phyloP scores from a whole-genome alignment of 2,113 vertebrate species.

The Platycercus adscitus region DNA sequence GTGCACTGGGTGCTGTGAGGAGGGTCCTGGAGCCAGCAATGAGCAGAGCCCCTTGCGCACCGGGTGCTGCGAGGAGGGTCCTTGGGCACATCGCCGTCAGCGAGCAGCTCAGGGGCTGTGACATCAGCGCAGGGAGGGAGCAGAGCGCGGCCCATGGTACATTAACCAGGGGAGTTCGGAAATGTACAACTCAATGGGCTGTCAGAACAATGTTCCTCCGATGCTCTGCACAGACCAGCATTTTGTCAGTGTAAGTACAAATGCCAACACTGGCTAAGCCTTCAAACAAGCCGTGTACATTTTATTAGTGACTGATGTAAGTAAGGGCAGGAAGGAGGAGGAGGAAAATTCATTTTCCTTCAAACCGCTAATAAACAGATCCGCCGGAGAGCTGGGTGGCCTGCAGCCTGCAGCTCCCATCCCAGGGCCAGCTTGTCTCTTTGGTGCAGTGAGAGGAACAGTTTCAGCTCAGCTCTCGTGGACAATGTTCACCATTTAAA shows the following conservation, averaged over 20 bases:
- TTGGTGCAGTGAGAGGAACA: background rate
- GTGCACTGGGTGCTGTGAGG: background rate
- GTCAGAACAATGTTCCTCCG: conserved; percentile 51
- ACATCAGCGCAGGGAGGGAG: background rate
- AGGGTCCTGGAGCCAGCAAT: background rate
- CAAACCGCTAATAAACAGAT: background rate
- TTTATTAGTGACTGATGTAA: background rate
- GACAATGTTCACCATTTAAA: rapidly evolving
- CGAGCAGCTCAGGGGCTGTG: background rate
- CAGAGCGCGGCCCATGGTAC: background rate
- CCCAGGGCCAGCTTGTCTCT: background rate
- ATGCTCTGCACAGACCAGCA: background rate
- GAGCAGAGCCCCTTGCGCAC: no score
- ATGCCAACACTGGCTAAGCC: conserved; percentile 13
- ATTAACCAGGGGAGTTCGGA: conserved; percentile 27
- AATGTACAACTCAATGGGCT: conserved; percentile 18
- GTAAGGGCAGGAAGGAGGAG: background rate
- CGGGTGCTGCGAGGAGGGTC: background rate
- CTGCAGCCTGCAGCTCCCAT: rapidly evolving
- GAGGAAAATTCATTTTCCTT: background rate
- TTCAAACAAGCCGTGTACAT: background rate
- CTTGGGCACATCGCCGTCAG: background rate
- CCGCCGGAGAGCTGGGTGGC: background rate
- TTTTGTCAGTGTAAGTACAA: conserved; percentile 45
- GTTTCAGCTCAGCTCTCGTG: rapidly evolving